phyloP scores from a whole-genome alignment of 2,113 vertebrate genomes.

The Castor canadensis region DNA sequence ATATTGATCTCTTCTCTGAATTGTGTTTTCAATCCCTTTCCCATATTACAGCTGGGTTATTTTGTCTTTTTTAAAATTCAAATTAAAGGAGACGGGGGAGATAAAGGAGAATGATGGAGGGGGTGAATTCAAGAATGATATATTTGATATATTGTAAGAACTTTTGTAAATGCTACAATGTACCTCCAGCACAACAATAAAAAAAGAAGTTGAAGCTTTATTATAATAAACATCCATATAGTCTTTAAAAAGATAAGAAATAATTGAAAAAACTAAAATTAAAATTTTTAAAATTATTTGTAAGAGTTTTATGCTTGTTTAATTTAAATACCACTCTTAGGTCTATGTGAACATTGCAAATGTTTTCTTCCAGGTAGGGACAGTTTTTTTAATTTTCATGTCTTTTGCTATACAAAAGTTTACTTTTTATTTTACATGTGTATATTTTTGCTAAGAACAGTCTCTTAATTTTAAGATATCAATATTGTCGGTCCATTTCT shows the following conservation, averaged over 20 bases:
- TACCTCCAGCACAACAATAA: too few species aligned
- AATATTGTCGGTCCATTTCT: neutral
- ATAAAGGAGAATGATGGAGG: too few species aligned
- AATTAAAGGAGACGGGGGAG: too few species aligned
- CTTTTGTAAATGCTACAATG: too few species aligned
- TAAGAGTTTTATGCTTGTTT: neutral
- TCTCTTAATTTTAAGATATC: neutral
- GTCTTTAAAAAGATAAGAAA: too few species aligned
- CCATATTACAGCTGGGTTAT: neutral
- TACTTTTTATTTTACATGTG: neutral
- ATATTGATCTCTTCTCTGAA: neutral
- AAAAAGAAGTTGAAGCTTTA: too few species aligned
- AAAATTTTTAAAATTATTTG: neutral
- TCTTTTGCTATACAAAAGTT: neutral
- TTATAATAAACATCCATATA: too few species aligned
- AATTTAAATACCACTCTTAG: neutral
- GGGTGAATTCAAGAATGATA: too few species aligned
- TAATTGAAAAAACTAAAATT: neutral
- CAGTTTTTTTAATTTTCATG: neutral
- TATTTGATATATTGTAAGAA: too few species aligned
- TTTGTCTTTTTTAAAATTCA: neutral
- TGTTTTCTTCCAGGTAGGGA: neutral
- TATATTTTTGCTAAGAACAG: neutral
- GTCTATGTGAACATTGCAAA: neutral
- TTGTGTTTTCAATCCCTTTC: neutral